Evolutionary conservation across 2,113 vertebrate species (phyloP), one percentile per base, ranked within the genome.

Genomic region (human): DNA sequence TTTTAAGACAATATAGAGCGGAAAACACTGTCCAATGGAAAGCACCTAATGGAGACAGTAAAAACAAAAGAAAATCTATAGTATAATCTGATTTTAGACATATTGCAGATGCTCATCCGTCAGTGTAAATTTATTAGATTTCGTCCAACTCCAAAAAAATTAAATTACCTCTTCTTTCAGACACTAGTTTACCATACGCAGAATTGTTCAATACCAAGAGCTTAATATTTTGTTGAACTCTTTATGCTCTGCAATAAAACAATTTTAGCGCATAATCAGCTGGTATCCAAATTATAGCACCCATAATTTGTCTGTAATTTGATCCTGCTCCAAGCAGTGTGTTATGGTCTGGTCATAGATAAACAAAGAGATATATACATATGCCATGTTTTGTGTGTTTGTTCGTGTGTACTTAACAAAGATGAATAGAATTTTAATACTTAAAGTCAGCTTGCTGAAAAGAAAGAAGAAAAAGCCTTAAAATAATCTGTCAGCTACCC

Each of bases 281-380:
- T 92, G 50, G 45, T 89, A 85, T 89, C 22, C 32, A 43, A 89
- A 73, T 75, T 90, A 72, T 68, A 40, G 7, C 13, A 68, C 64
- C 50, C 32, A 12, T 72, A 97, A 89, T 93, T 89, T 96, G 40
- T 27, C 61, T 72, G 35, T 90, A 27, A 75, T 96, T 43, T 52
- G 57, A 78, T 94, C 25, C 55, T 93, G 35, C 43, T 96, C 27
- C 13, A 86, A 64, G 45, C 3, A 83, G 35, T 92, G 7, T 66
- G 17, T 88, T 82, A 81, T 89, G 9, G 6, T 89, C 11, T 96
- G 8, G 8, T 61, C 12, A 89, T 64, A 91, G 17, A 93, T 38
- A 93, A 94, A 50, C 23, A 96, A 68, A 80, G 30, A 43, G 6
- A 96, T 4, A 25, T 35, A 45, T 57, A 64, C 25, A 64, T 70